A percentile compares a stretch with the other conserved stretches of the same genome.
Evolutionary conservation across 2,888 invertebrate species (phyloP).

Genomic region (Cheilosia soror): DNA sequence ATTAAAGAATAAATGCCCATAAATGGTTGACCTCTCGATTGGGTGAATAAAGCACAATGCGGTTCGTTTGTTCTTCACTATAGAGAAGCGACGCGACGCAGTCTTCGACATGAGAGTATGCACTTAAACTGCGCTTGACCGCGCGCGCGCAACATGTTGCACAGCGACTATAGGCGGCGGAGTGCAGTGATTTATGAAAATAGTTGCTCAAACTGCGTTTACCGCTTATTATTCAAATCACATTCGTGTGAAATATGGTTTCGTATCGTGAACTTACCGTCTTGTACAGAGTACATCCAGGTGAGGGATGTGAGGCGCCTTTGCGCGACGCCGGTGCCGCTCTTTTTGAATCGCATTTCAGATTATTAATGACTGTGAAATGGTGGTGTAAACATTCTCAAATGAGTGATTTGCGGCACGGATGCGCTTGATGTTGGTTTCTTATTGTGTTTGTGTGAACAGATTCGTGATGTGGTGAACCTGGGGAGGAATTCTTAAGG

Average conservation of each 20-base stretch:
- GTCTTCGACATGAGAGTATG: neutral
- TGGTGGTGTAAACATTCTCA: slow-evolving; percentile 69
- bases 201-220: slow-evolving; percentile 64
- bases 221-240: slow-evolving; percentile 75
- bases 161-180: neutral
- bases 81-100: neutral
- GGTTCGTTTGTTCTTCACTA: slow-evolving; percentile 48
- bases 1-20: slow-evolving; percentile 37
- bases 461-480: slow-evolving; percentile 56
- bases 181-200: slow-evolving; percentile 63
- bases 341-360: slow-evolving; percentile 69
- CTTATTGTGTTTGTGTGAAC: slow-evolving; percentile 10
- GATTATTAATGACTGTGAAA: slow-evolving; percentile 74
- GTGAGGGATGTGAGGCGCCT: slow-evolving; percentile 68
- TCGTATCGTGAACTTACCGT: slow-evolving; percentile 47
- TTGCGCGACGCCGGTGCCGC: slow-evolving; percentile 44
- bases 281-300: neutral
- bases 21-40: slow-evolving; percentile 52
- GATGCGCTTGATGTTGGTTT: slow-evolving; percentile 69
- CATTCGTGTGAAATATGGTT: slow-evolving; percentile 71
- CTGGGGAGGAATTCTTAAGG: slow-evolving; percentile 23
- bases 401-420: slow-evolving; percentile 75
- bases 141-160: slow-evolving; percentile 40
- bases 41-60: slow-evolving; percentile 50
- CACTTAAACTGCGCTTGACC: slow-evolving; percentile 1